Evolutionary conservation across 2,113 vertebrate species (phyloP).

Genomic region (Leucosticte australis): DNA sequence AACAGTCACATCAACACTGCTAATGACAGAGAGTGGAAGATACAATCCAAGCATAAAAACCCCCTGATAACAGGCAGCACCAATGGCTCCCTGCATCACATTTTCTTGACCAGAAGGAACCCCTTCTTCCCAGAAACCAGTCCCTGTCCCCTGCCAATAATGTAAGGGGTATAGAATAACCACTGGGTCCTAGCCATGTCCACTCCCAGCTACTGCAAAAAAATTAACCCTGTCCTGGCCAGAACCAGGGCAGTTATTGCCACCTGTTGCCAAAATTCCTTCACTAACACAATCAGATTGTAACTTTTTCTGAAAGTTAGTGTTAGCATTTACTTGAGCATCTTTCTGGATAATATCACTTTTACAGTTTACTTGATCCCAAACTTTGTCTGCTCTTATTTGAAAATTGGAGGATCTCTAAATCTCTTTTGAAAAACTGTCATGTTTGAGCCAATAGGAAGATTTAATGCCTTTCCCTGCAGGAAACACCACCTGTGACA

Average conservation of each 20-base stretch:
- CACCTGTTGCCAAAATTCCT: background rate
- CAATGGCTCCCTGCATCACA: too few species aligned
- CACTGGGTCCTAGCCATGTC: too few species aligned
- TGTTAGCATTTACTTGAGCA: background rate
- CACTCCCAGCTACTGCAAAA: background rate
- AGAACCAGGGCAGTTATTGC: background rate
- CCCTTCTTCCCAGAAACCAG: background rate
- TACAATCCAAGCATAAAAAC: background rate
- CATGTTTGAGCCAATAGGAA: background rate
- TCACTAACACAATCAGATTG: background rate
- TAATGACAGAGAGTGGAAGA: background rate
- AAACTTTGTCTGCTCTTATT: background rate
- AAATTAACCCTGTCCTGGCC: background rate
- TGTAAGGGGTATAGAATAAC: background rate
- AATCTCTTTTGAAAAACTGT: background rate
- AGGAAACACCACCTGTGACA: background rate
- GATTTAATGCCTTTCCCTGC: background rate
- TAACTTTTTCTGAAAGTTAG: background rate
- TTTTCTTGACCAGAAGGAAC: background rate
- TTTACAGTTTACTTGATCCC: background rate
- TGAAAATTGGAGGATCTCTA: background rate
- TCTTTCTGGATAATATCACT: background rate
- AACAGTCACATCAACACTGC: background rate
- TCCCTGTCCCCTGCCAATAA: background rate
- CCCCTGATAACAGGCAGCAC: accelerated